Evolutionary conservation across 1,140 invertebrate species (phyloP), one percentile per base, ranked within the genome.

Genomic region (Drosophila rhopaloa): DNA sequence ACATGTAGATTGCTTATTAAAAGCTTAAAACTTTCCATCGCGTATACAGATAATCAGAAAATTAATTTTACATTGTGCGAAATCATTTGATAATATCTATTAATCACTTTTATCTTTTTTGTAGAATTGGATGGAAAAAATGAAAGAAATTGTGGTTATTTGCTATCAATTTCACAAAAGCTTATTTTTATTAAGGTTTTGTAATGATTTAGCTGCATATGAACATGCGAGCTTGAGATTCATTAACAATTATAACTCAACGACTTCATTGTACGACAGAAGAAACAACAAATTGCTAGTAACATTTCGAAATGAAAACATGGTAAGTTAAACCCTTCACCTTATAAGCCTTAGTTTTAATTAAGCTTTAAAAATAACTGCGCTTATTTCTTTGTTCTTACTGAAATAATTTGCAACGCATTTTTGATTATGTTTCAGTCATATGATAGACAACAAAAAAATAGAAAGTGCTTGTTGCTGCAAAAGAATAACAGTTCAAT

Each of bases 231-330:
- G 94, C 65, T 92, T 96, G 56, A 93, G 95, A 55, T 96, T 95
- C 91, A 95, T 96, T 13, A 95, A 96, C 74, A 96, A 96, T 90
- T 95, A 94, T 79, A 95, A 96, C 79, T 95, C 94, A 19, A 96
- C 96, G 1, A 96, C 95, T 13, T 96, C 95, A 58, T 92, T 96
- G 24, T 96, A 95, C 75, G 94, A 95, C 70, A 94, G 94, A 76
- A 93, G 93, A 46, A 94, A 93, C 53, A 94, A 94, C 62, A 94
- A 95, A 70, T 92, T 96, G 19, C 81, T 96, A 50, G 95, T 96
- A 2, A 96, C 95, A 55, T 96, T 96, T 92, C 94, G 95, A 37
- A 96, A 96, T 93, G 95, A 96, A 82, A 96, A 96, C 81, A 94
- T 95, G 93, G 94, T 94, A 72, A 79, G 82, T 37, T 43, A 4